A percentile compares a stretch with the other conserved stretches of the same genome.
Evolutionary conservation across 35 echinoderm and acorn worm genomes (phyloP).

Genomic region (Apostichopus californicus): DNA sequence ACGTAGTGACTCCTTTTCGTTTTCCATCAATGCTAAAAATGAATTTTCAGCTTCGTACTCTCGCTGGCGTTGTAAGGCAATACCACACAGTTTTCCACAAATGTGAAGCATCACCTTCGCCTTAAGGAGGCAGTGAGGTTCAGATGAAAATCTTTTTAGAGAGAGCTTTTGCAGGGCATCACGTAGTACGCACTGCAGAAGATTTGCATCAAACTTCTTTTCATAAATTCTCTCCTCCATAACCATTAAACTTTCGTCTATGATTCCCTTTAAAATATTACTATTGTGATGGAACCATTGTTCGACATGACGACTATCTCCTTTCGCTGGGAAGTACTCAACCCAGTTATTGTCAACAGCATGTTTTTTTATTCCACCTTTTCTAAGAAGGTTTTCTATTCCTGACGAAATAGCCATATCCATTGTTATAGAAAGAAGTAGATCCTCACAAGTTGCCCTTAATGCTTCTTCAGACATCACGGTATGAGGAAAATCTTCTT

Average conservation of each 20-base stretch:
- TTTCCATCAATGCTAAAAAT: neutral
- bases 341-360: neutral
- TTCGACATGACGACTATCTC: neutral
- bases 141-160: neutral
- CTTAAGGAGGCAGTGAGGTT: neutral
- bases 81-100: slow-evolving; percentile 22
- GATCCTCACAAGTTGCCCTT: neutral
- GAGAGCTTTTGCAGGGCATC: neutral
- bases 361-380: neutral
- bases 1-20: slow-evolving; percentile 5
- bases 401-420: slow-evolving; percentile 13
- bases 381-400: neutral
- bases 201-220: slow-evolving; percentile 33
- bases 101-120: slow-evolving; percentile 20
- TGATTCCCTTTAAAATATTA: neutral
- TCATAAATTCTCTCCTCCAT: neutral
- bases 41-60: neutral
- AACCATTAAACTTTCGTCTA: neutral
- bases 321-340: neutral
- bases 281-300: neutral
- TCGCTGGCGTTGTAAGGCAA: neutral
- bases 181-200: neutral
- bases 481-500: neutral
- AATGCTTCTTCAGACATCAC: slow-evolving; percentile 6
- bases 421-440: slow-evolving; percentile 5